phyloP scores from a whole-genome alignment of 2,113 vertebrate species.

The Pseudolaguvia tuberculata region DNA sequence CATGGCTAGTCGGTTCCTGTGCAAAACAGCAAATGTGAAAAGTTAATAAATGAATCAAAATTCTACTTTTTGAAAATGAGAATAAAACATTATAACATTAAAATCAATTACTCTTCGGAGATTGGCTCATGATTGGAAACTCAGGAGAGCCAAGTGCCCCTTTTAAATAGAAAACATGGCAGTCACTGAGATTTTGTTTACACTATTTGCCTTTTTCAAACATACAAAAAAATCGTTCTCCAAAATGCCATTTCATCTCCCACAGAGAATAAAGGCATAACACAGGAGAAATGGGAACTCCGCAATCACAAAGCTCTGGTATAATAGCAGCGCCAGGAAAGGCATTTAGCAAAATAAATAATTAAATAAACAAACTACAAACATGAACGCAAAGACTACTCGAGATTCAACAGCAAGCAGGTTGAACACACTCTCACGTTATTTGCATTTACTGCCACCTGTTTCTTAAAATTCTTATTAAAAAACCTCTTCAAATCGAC shows the following conservation, averaged over 20 bases:
- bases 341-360: slow-evolving; percentile 3
- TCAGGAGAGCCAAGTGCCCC: slow-evolving; percentile 58
- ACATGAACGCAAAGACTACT: slow-evolving; percentile 18
- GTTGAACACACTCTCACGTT: slow-evolving; percentile 1
- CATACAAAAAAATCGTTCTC: slow-evolving; percentile 35
- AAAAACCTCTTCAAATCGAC: slow-evolving; percentile 1
- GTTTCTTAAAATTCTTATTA: not conserved
- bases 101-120: not conserved
- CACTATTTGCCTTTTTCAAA: slow-evolving; percentile 44
- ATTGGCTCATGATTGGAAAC: slow-evolving; percentile 21
- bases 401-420: slow-evolving; percentile 29
- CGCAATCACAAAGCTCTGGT: slow-evolving; percentile 19
- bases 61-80: not conserved
- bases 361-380: not conserved
- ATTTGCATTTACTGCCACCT: slow-evolving; percentile 25
- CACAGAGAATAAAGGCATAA: slow-evolving; percentile 4
- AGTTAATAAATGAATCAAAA: not conserved
- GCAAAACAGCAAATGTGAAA: not conserved
- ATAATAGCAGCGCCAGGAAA: slow-evolving; percentile 12
- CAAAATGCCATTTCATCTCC: slow-evolving; percentile 30
- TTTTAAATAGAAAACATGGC: slow-evolving; percentile 62
- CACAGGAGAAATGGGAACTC: not conserved
- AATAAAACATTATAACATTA: not conserved
- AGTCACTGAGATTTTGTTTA: slow-evolving; percentile 40
- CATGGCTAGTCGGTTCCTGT: not conserved